Conservation (phyloP, 2,113 vertebrate genomes). For the Balaeniceps rex region DNA sequence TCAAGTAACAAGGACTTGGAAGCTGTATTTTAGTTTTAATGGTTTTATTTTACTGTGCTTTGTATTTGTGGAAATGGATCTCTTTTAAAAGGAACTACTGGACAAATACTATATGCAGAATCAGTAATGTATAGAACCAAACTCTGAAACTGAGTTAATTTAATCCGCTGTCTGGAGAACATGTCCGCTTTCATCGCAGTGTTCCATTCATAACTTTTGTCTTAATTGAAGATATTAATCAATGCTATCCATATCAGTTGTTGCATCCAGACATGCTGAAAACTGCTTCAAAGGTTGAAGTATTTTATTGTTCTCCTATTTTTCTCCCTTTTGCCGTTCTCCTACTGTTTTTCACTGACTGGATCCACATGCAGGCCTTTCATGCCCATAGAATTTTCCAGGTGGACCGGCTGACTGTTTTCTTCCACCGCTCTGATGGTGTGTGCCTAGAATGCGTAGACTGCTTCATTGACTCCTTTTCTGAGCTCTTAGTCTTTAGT, state of each 20-base stretch:
- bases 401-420: neutral
- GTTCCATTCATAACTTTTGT: neutral
- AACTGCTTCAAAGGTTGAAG: neutral
- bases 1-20: neutral
- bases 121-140: neutral
- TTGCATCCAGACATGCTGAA: neutral
- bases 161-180: neutral
- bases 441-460: conserved; percentile 40
- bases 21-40: neutral
- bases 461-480: conserved; percentile 8
- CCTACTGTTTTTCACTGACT: neutral
- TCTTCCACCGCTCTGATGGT: neutral
- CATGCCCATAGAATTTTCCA: neutral
- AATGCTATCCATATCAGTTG: neutral
- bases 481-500: neutral
- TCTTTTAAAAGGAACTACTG: neutral
- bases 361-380: neutral
- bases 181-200: neutral
- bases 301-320: neutral
- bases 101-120: neutral
- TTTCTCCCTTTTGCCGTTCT: neutral
- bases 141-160: neutral
- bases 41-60: neutral
- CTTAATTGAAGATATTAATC: neutral
- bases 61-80: neutral